These are phyloP conservation scores for Indicator indicator DNA, from an alignment of 2,113 vertebrate genomes.

Conservation along the genomic window DNA sequence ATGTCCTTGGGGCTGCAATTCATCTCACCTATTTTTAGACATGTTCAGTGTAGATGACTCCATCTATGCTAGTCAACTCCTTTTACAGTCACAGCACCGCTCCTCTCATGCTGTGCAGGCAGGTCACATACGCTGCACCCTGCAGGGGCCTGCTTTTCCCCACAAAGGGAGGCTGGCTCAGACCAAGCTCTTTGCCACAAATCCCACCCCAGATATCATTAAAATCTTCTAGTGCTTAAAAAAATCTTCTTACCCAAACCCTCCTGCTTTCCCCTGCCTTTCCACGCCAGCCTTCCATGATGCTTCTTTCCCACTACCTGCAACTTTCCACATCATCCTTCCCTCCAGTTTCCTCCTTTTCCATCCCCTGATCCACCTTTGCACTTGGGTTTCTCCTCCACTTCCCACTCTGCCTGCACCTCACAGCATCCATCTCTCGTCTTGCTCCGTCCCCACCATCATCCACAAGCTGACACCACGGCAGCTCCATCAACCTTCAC, in stretches of 20 bases:
- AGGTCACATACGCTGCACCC: not conserved
- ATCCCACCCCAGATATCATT: not conserved
- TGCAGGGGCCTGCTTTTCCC: not conserved
- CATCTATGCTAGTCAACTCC: not conserved
- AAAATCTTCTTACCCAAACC: not conserved
- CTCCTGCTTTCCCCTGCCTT: not conserved
- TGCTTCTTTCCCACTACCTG: not conserved
- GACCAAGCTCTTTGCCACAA: not conserved
- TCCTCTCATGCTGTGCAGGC: not conserved
- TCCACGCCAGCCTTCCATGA: not conserved
- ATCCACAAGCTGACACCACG: not conserved
- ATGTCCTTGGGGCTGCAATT: not conserved
- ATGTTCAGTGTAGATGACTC: not conserved
- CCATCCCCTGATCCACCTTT: not conserved
- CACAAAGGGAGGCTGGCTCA: not conserved
- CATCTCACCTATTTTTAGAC: constrained; percentile 45
- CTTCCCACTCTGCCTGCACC: not conserved
- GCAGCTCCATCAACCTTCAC: not conserved
- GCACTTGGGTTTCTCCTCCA: not conserved
- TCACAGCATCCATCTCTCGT: not conserved
- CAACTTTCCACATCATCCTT: not conserved
- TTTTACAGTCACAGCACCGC: not conserved
- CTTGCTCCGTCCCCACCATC: rapidly evolving
- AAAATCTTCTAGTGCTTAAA: not conserved
- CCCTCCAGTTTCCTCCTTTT: not conserved